Conservation (phyloP, 2,888 invertebrate genomes). For the Pristionchus maxplancki region DNA sequence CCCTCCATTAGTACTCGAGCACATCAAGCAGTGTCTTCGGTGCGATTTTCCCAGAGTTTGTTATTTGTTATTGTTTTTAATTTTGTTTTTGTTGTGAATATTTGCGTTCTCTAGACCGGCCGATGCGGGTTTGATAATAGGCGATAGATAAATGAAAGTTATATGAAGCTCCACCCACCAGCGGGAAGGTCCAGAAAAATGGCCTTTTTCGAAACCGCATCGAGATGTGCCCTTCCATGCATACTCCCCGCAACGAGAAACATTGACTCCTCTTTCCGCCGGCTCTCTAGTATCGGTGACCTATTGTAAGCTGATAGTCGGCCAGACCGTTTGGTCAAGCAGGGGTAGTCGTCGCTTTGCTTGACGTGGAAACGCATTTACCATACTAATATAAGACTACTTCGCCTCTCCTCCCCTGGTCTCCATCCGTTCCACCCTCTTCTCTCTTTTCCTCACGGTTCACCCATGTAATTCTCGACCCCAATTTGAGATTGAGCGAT, state of each 20-base stretch:
- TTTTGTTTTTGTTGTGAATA: not conserved
- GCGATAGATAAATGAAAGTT: too few species aligned
- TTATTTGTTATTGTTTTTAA: not conserved
- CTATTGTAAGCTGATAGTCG: too few species aligned
- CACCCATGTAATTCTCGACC: slow-evolving; percentile 6
- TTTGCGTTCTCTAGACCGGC: not conserved
- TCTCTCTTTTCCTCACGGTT: slow-evolving; percentile 27
- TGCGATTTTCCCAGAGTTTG: slow-evolving; percentile 16
- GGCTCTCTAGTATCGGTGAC: too few species aligned
- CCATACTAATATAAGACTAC: too few species aligned
- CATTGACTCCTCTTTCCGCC: not conserved
- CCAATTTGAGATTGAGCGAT: slow-evolving; percentile 21
- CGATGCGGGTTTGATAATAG: too few species aligned
- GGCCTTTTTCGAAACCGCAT: not conserved
- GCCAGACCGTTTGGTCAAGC: too few species aligned
- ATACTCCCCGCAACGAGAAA: not conserved
- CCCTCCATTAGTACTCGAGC: not conserved
- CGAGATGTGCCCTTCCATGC: not conserved
- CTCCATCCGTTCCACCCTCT: slow-evolving; percentile 33
- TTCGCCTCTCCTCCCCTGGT: too few species aligned
- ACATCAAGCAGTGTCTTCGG: not conserved
- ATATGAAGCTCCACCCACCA: not conserved
- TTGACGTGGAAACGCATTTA: too few species aligned
- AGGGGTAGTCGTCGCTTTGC: too few species aligned
- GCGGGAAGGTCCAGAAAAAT: not conserved